Evolutionary conservation across 1,140 invertebrate species (phyloP), one percentile per base, ranked within the genome.

Genomic region (Muscidifurax raptorellus): DNA sequence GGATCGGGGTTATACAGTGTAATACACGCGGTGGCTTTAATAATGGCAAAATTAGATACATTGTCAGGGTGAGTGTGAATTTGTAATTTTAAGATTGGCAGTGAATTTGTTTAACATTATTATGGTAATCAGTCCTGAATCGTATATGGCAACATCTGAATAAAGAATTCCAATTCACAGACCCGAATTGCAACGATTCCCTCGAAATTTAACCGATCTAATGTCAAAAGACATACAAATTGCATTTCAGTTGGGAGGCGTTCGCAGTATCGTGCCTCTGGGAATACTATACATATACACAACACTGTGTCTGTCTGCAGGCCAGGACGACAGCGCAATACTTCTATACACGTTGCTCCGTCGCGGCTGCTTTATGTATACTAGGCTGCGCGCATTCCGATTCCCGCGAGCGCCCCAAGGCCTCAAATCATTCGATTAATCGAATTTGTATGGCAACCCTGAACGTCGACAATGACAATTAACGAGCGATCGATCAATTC

Each of bases 401-500:
- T 32, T 52, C 44, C 71, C 80, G 80, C 44, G 40, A 69, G 80
- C 9, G 80, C 82, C 75, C 77, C 85, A 87, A 90, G 88, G 88
- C 86, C 88, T 87, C 85, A 87, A 87, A 76, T 87, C 89, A 80
- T 82, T 87, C 85, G 87, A 86, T 84, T 89, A 89, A 90, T 90
- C 88, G 86, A 89, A 90, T 90, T 88, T 89, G 86, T 59, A 87
- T 2, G 7, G 71, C 66, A 80, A 85, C 87, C 88, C 86, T 87
- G 89, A 87, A 86, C 86, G 87, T 88, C 87, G 82, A 88, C 87
- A 88, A 87, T 88, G 84, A 80, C 87, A 86, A 90, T 90, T 90
- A 89, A 88, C 83, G 66, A 86, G 72, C 87, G 85, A 90, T 89
- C 86, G 84, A 90, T 90, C 89, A 87, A 89, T 87, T 81, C 87